These are phyloP conservation scores for Leptura quadrifasciata DNA, from an alignment of 2,888 invertebrate species.

Conservation along the genomic window DNA sequence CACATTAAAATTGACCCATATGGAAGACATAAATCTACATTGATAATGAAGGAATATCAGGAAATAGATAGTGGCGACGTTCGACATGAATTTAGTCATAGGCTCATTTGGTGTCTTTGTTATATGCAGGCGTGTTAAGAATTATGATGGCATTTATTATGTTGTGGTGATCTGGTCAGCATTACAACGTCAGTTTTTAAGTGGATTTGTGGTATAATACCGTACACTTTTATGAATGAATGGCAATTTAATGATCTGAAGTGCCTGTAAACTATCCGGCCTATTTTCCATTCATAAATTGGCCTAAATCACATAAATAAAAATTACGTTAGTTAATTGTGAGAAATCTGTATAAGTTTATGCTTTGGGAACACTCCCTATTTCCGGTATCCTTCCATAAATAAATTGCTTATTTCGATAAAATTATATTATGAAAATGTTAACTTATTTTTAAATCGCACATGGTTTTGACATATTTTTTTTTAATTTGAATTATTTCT, in stretches of 20 bases:
- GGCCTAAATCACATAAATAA: too few relatives aligned
- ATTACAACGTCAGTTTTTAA: background rate
- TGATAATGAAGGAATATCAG: conserved; percentile 13
- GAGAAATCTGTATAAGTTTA: too few relatives aligned
- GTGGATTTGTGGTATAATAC: background rate
- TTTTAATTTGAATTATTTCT: background rate
- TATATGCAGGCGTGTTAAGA: conserved; percentile 8
- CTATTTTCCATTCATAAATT: background rate
- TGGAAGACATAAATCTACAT: conserved; percentile 32
- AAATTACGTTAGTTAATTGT: too few relatives aligned
- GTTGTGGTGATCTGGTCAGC: background rate
- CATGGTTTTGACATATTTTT: too few relatives aligned
- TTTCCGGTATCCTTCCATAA: too few relatives aligned
- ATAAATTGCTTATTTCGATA: too few relatives aligned
- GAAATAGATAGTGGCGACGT: conserved; percentile 17
- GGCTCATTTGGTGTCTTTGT: conserved; percentile 21
- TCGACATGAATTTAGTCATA: conserved; percentile 13
- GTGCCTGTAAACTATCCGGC: background rate
- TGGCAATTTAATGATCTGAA: conserved; percentile 1
- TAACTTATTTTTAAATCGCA: too few relatives aligned
- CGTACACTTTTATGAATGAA: background rate
- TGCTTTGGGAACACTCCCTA: too few relatives aligned
- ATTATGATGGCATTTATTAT: background rate
- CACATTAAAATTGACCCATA: background rate
- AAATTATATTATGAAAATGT: too few relatives aligned